Base-by-base conservation (phyloP, 2,888 invertebrate genomes). In the Notocelia uddmanniana region DNA sequence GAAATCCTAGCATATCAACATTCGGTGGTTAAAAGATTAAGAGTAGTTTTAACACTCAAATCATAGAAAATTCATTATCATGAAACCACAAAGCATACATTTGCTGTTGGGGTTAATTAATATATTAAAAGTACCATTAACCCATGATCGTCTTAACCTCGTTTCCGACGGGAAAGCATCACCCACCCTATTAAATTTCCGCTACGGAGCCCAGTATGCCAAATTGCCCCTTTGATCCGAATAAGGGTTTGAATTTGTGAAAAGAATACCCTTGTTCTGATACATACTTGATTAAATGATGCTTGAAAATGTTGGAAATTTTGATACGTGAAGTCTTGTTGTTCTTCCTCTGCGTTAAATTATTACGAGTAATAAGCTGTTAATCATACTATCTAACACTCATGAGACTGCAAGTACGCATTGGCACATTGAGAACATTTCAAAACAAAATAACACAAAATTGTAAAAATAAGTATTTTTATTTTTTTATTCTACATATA, bases 211-310 rank as follows among this genome's bases (percentile, higher is more conserved):
- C 45, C 71, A 48, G 52, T 31, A 66, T 45, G 59, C 59, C 41
- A 54, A 71, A 71, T 66, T 71, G 66, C 59, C 66, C 31, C 66
- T 71, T 71, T 71, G 71, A 71, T 71, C 66, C 59, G 52, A 54
- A 45, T 54, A 54, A 66, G 59, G 71, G 66, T 66, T 66, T 52
- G 66, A 59, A 66, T 71, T 66, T 63, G 18, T 37, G 15, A 59
- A 58, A 70, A 70, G 50, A 70, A 66, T 50, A 59, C 21, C 19
- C 64, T 21, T 18, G n/a, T 21, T 50, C 23, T 31, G 57, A 63
- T 63, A 69, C 62, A 55, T 69, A n/a, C 55, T 34, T 54, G 31
- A 21, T 69, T 48, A 48, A 59, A 68, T 68, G 68, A 48, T 63
- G 55, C 45, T 63, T 31, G 54, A 63, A 55, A 48, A 41, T 59